These are phyloP conservation scores for Macrotus californicus DNA, from an alignment of 2,113 vertebrate species.

Conservation along the genomic window DNA sequence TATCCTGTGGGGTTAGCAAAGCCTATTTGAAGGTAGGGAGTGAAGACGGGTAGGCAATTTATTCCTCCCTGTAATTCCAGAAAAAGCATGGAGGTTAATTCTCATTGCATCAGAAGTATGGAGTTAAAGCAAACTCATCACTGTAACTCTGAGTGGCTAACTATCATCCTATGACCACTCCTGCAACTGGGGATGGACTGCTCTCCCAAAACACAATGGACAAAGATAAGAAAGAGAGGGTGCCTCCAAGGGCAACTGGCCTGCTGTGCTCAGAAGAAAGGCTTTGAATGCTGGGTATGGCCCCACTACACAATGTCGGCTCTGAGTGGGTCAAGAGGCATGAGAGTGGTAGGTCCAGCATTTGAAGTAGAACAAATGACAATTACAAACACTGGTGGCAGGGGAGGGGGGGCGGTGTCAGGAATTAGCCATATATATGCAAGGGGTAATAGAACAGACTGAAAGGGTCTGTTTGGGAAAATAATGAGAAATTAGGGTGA, in stretches of 20 bases:
- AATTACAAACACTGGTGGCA: neutral
- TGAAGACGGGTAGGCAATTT: too few relatives aligned
- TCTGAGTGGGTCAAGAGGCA: neutral
- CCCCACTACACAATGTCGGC: rapidly evolving
- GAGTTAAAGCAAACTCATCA: neutral
- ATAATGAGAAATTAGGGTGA: neutral
- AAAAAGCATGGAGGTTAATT: neutral
- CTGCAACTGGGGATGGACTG: neutral
- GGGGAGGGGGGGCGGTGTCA: rapidly evolving
- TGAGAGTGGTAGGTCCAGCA: rapidly evolving
- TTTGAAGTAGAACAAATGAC: neutral
- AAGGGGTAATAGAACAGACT: neutral
- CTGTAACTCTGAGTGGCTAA: neutral
- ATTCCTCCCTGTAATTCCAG: neutral
- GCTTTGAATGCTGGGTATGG: rapidly evolving
- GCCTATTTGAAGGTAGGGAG: neutral
- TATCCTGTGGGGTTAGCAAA: neutral
- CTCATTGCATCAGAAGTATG: neutral
- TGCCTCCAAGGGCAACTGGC: neutral
- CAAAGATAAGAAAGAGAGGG: neutral
- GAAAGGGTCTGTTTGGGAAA: neutral
- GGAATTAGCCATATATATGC: neutral
- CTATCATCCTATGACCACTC: too few relatives aligned
- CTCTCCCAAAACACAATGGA: neutral
- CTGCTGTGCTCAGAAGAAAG: neutral